Evolutionary conservation across 30 jellyfish, hydroid and myxozoan genomes (phyloP).

Genomic region (Cassiopea xamachana): DNA sequence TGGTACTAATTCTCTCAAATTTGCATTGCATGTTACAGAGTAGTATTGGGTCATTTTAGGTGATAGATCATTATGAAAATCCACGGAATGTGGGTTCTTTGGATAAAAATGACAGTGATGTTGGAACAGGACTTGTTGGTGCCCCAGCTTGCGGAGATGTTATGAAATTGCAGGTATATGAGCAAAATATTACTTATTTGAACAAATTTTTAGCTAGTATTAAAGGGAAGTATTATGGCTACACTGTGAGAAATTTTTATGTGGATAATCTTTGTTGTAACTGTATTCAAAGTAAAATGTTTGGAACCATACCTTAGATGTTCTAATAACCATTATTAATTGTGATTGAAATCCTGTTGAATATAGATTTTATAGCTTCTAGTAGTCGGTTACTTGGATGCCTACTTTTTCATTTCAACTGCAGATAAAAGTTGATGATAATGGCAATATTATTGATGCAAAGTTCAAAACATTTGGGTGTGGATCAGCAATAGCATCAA

Average conservation of each 20-base stretch:
- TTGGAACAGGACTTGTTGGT: constrained; percentile 99
- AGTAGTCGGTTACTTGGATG: neutral
- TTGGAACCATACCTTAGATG: no score
- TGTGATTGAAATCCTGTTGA: no score
- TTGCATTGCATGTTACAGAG: neutral
- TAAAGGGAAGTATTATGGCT: no score
- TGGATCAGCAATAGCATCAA: constrained; percentile 99
- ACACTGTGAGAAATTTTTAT: no score
- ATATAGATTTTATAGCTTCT: neutral
- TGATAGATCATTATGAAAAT: constrained; percentile 97
- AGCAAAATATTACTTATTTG: neutral
- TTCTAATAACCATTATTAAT: no score
- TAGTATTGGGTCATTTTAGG: constrained; percentile 46
- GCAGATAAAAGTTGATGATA: constrained; percentile 94
- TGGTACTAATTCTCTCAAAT: no score
- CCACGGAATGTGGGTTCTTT: constrained; percentile 99
- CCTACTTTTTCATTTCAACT: neutral
- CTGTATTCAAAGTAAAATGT: no score
- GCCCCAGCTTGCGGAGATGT: constrained; percentile 99
- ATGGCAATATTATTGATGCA: constrained; percentile 95
- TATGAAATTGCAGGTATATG: constrained; percentile 96
- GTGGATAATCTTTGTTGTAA: no score
- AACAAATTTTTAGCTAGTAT: no score
- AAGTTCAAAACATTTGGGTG: constrained; percentile 99
- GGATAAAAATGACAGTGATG: constrained; percentile 90